Conservation (phyloP, 2,797 vertebrate genomes). For the Uromys caudimaculatus region DNA sequence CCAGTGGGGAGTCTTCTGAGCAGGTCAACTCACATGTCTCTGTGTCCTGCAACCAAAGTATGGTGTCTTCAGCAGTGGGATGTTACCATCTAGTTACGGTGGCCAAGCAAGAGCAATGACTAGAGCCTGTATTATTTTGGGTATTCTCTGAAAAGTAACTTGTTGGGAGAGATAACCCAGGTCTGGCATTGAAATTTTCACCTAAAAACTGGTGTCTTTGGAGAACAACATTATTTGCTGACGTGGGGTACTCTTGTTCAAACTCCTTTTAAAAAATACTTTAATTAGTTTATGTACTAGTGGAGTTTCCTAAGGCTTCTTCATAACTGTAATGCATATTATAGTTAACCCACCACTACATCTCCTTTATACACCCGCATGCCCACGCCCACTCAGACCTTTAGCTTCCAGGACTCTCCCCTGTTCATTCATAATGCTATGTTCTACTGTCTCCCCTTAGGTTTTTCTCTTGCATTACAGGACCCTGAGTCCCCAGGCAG, state of each 20-base stretch:
- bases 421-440: neutral
- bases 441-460: neutral
- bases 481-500: neutral
- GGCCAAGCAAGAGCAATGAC: neutral
- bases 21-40: neutral
- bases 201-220: neutral
- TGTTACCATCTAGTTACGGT: neutral
- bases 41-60: neutral
- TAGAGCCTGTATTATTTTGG: neutral
- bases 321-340: too few relatives aligned
- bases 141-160: neutral
- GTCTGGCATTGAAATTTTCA: neutral
- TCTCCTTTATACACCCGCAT: neutral
- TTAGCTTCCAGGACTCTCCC: neutral
- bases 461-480: too few relatives aligned
- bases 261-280: neutral
- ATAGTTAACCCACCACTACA: neutral
- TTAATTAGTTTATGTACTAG: neutral
- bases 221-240: too few relatives aligned
- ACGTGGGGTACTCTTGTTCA: neutral
- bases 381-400: neutral
- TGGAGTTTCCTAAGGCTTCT: neutral
- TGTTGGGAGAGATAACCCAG: neutral
- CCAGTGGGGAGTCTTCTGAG: neutral
- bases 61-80: too few relatives aligned